Evolutionary conservation across 35 echinoderm and acorn worm species (phyloP).

Genomic region (Amphiura filiformis): DNA sequence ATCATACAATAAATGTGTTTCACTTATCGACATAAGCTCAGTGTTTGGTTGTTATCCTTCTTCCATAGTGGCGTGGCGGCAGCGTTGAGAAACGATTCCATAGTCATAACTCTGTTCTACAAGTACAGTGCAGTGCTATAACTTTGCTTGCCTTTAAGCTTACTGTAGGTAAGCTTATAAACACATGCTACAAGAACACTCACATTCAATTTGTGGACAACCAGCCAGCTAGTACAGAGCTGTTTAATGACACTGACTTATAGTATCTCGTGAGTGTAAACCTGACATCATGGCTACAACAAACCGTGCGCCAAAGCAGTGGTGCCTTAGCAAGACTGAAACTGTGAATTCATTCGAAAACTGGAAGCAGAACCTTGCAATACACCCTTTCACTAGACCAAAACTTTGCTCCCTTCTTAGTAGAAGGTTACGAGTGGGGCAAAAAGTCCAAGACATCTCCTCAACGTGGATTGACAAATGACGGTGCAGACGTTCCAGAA

Average conservation of each 20-base stretch:
- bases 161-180: no score
- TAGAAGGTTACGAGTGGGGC: constrained; percentile 20
- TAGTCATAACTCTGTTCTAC: no score
- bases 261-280: background rate
- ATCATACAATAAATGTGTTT: background rate
- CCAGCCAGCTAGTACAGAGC: background rate
- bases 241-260: background rate
- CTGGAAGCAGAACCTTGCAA: constrained; percentile 28
- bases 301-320: background rate
- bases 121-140: background rate
- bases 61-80: background rate
- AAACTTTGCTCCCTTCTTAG: constrained; percentile 60
- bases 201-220: background rate
- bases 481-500: background rate
- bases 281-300: background rate
- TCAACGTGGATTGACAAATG: constrained; percentile 39
- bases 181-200: background rate
- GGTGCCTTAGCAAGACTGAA: constrained; percentile 9
- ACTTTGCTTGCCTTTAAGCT: background rate
- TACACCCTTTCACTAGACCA: constrained; percentile 65
- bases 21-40: background rate
- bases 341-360: constrained; percentile 53
- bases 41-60: background rate
- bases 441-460: constrained; percentile 52
- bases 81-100: background rate